Percentiles rank a stretch among this genome's conserved stretches.
phyloP scores from a whole-genome alignment of 2,113 vertebrate species.

The Syrrhaptes paradoxus region DNA sequence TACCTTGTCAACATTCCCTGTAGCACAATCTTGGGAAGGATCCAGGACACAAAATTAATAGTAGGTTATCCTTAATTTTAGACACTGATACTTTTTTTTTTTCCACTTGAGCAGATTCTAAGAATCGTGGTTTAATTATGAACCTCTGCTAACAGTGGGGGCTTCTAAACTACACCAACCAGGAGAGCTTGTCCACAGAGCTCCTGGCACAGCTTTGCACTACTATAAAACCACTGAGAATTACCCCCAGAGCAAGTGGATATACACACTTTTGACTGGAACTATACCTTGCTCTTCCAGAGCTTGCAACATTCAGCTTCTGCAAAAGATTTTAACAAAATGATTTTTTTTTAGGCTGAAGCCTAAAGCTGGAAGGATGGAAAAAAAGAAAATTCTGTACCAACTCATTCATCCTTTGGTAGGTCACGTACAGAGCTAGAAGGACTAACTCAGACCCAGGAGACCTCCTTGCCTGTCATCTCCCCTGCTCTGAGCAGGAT shows the following conservation, averaged over 20 bases:
- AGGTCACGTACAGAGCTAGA: background rate
- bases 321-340: background rate
- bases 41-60: background rate
- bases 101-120: background rate
- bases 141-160: background rate
- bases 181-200: background rate
- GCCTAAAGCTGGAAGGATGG: fast-evolving
- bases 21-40: background rate
- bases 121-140: background rate
- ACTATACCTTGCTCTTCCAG: background rate
- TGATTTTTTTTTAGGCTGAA: background rate
- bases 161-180: background rate
- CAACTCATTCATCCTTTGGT: fast-evolving
- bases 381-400: background rate
- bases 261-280: too few relatives aligned
- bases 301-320: fast-evolving
- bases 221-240: too few relatives aligned
- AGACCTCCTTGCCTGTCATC: background rate
- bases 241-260: fast-evolving
- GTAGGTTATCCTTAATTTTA: background rate
- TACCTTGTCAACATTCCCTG: background rate
- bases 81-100: background rate
- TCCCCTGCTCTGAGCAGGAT: fast-evolving
- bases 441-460: background rate
- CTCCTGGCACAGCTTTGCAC: background rate